Evolutionary conservation across 2,888 invertebrate genomes (phyloP), one percentile per base, ranked within the genome.

Genomic region (Gari tellinella): DNA sequence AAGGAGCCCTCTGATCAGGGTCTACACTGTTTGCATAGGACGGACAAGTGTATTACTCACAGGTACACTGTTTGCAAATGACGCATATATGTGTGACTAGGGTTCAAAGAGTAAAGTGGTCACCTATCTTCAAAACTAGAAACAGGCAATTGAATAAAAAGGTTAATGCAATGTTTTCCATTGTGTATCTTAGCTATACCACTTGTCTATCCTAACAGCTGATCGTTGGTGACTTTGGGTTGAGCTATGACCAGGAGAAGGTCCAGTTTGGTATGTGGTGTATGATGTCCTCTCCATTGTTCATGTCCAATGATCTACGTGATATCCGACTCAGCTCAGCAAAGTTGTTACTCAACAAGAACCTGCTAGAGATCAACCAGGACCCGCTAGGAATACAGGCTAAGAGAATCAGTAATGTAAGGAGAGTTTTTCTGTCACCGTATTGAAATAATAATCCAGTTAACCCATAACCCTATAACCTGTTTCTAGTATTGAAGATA

Each of bases 181-280:
- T n/a, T n/a, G n/a, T n/a, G n/a, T n/a, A n/a, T n/a, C n/a, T n/a
- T n/a, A n/a, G n/a, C n/a, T n/a, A n/a, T n/a, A n/a, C n/a, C n/a
- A n/a, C 10, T 31, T 31, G 31, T 31, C 31, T 45, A 14, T 12
- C 19, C 10, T 65, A 72, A 14, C 93, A 97, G 97, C 93, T 97
- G 89, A 97, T 98, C 83, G 95, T 98, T 88, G 98, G 98, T 45
- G 97, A 98, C 93, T 98, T 96, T 91, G 98, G 98, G 1, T 93
- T 98, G 43, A 97, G 97, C 87, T 96, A 96, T 91, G 97, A 97
- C 89, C 98, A 99, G 92, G 96, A 97, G 88, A 96, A 97, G 93
- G 96, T 97, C 0, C 98, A 98, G 93, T 97, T 98, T 95, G 98
- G 97, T 8, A 94, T 99, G 79, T 99, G 98, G 98, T 96, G 97